Conservation (phyloP, 2,888 invertebrate species). For the Neoitamus cyanurus region DNA sequence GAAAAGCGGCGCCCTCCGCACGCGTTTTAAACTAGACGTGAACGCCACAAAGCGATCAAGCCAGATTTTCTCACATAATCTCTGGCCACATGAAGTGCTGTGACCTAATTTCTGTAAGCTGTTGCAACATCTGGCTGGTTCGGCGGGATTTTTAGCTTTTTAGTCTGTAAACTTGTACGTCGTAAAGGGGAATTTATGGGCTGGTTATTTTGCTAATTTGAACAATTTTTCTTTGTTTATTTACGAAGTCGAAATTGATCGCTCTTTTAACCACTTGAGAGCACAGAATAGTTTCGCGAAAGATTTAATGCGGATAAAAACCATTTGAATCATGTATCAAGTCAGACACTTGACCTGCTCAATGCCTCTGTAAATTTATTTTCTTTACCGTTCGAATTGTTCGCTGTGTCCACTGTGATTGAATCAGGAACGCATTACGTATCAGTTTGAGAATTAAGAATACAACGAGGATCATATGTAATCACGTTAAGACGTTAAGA, state of each 20-base stretch:
- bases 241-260: not conserved
- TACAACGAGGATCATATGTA: too few relatives aligned
- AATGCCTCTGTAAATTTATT: not conserved
- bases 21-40: not conserved
- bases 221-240: not conserved
- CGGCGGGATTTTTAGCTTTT: not conserved
- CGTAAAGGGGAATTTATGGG: not conserved
- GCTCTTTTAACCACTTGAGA: not conserved
- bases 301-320: not conserved
- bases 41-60: not conserved
- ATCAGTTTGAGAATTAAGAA: too few relatives aligned
- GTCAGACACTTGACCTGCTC: not conserved
- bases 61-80: not conserved
- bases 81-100: not conserved
- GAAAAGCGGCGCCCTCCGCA: not conserved
- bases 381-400: not conserved
- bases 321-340: not conserved
- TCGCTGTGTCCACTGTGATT: too few relatives aligned
- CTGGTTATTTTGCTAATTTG: not conserved
- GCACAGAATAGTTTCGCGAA: not conserved
- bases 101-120: not conserved
- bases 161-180: not conserved
- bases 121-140: constrained; percentile 3
- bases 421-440: too few relatives aligned
- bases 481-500: too few relatives aligned